Conservation (phyloP, 2,888 invertebrate species). For the Epinotia ramella region DNA sequence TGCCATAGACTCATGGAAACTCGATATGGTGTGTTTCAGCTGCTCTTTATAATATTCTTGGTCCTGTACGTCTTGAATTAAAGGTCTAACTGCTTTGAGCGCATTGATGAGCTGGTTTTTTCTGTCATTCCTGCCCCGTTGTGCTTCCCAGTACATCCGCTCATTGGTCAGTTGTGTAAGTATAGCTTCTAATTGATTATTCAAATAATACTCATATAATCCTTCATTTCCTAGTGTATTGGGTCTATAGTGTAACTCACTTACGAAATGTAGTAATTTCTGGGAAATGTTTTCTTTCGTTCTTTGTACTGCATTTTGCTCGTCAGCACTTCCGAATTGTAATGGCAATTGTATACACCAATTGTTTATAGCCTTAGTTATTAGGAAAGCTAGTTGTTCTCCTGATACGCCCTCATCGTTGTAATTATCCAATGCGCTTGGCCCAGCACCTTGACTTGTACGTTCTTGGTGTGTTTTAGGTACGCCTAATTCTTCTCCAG, state of each 20-base stretch:
- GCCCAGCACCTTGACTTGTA: constrained; percentile 53
- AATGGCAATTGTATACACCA: constrained; percentile 68
- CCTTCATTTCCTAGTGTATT: constrained; percentile 60
- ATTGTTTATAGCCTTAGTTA: constrained; percentile 60
- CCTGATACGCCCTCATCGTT: not conserved
- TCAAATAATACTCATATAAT: constrained; percentile 59
- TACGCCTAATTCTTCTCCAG: constrained; percentile 23
- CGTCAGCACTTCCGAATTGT: constrained; percentile 50
- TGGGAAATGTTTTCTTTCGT: constrained; percentile 59
- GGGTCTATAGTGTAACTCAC: constrained; percentile 63
- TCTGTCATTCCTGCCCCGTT: constrained; percentile 52
- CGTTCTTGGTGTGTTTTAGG: constrained; percentile 47
- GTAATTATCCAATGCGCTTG: constrained; percentile 45
- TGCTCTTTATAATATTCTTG: constrained; percentile 62
- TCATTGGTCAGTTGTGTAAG: constrained; percentile 51
- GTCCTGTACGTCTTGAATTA: constrained; percentile 60
- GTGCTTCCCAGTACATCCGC: constrained; percentile 54
- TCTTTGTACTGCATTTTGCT: constrained; percentile 49
- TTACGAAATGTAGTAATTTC: constrained; percentile 66
- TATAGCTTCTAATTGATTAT: constrained; percentile 61
- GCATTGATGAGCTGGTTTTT: constrained; percentile 59
- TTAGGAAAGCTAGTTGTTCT: constrained; percentile 61
- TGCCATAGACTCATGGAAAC: constrained; percentile 52
- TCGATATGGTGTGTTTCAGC: constrained; percentile 57
- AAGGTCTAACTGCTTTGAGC: constrained; percentile 58